A percentile compares a stretch with the other conserved stretches of the same genome.
Conservation (phyloP, 2,888 invertebrate genomes). For the Euplagia quadripunctaria region DNA sequence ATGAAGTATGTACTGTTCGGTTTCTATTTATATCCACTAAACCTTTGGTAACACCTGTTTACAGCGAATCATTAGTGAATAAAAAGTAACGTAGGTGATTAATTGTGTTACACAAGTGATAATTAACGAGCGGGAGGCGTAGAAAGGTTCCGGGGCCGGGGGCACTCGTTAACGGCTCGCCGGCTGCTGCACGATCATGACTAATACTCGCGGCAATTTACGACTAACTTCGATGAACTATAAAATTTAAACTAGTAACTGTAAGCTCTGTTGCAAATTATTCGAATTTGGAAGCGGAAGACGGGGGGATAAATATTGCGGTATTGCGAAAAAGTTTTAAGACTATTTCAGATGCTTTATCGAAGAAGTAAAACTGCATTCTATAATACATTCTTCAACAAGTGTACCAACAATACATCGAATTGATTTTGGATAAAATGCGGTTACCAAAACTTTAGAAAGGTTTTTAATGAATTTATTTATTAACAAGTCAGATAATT, state of each 20-base stretch:
- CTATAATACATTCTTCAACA: not conserved
- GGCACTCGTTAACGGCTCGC: slow-evolving; percentile 71
- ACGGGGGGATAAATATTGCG: not conserved
- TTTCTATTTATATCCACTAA: slow-evolving; percentile 5
- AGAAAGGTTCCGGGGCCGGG: slow-evolving; percentile 63
- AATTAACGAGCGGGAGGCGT: slow-evolving; percentile 75
- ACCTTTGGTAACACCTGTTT: slow-evolving; percentile 15
- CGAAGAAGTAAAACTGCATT: too few species aligned
- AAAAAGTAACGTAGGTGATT: slow-evolving; percentile 50
- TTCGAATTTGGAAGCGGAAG: slow-evolving; percentile 19
- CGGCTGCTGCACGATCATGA: slow-evolving; percentile 59
- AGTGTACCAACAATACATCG: not conserved
- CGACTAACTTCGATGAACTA: slow-evolving; percentile 71
- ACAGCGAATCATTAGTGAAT: slow-evolving; percentile 40
- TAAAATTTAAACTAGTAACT: slow-evolving; percentile 68
- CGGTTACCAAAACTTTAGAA: not conserved
- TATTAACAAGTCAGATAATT: not conserved
- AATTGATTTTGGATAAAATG: not conserved
- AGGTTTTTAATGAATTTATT: not conserved
- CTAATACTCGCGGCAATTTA: slow-evolving; percentile 67
- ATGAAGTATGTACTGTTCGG: not conserved
- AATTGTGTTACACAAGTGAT: slow-evolving; percentile 70
- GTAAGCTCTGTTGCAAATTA: slow-evolving; percentile 40
- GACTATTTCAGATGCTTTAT: too few species aligned
- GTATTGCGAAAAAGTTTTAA: not conserved